A percentile compares a stretch with the other conserved stretches of the same genome.
phyloP scores from a whole-genome alignment of 2,113 vertebrate genomes.

The Aptenodytes patagonicus region DNA sequence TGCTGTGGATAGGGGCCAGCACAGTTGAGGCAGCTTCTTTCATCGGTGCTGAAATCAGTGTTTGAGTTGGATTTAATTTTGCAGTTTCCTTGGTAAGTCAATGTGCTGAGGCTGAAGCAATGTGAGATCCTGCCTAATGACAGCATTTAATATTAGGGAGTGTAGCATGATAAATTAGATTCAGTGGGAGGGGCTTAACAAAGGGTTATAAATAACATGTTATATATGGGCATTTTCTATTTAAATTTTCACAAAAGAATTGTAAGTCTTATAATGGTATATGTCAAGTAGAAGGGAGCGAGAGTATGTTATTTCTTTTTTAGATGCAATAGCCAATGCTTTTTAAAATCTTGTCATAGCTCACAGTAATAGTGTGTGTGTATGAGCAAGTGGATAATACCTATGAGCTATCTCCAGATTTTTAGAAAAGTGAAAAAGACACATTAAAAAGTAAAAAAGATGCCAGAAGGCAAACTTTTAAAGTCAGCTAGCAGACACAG shows the following conservation, averaged over 20 bases:
- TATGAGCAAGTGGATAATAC: not conserved
- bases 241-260: not conserved
- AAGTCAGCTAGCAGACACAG: not conserved
- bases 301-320: not conserved
- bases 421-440: not conserved
- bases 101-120: not conserved
- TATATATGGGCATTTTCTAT: not conserved
- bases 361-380: not conserved
- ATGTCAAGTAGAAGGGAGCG: not conserved
- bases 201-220: not conserved
- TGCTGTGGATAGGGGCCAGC: slow-evolving; percentile 13
- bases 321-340: not conserved
- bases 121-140: not conserved
- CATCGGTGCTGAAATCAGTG: not conserved
- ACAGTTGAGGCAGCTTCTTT: not conserved
- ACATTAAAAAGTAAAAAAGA: not conserved
- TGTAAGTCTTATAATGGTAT: not conserved
- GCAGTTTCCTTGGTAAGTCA: not conserved
- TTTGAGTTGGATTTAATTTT: not conserved
- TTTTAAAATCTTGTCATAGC: not conserved
- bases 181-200: not conserved
- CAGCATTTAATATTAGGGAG: not conserved
- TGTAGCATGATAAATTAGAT: not conserved
- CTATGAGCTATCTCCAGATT: not conserved
- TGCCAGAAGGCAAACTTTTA: not conserved